Percentiles rank a stretch among this genome's conserved stretches.
Evolutionary conservation across 2,888 invertebrate species (phyloP).

Genomic region (Phorcus lineatus): DNA sequence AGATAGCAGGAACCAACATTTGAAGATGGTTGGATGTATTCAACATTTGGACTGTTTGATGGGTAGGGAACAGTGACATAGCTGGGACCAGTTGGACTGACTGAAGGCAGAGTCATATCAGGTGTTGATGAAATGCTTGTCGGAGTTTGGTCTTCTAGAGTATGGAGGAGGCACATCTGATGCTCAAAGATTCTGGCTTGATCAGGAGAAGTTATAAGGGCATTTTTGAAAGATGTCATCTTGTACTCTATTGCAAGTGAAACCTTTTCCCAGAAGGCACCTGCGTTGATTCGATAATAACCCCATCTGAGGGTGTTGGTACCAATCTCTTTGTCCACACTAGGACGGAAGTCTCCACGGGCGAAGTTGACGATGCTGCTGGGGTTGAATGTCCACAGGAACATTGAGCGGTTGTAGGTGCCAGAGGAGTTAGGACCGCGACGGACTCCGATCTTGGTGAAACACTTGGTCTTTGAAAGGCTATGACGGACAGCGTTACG

Average conservation of each 20-base stretch:
- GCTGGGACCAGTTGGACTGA: too few species aligned
- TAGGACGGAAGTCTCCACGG: constrained; percentile 36
- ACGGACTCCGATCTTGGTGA: constrained; percentile 57
- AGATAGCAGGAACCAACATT: not conserved
- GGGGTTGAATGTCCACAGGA: constrained; percentile 59
- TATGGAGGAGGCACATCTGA: constrained; percentile 43
- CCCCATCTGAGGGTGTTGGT: constrained; percentile 56
- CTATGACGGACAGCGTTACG: constrained; percentile 62
- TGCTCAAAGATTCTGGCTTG: constrained; percentile 48
- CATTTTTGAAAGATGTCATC: constrained; percentile 44
- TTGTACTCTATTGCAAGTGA: constrained; percentile 49
- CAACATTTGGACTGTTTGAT: too few species aligned
- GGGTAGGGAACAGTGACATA: too few species aligned
- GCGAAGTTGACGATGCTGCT: constrained; percentile 57
- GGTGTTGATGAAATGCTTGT: too few species aligned
- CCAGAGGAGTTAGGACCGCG: constrained; percentile 33
- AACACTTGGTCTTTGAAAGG: constrained; percentile 61
- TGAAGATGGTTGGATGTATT: too few species aligned
- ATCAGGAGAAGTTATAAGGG: constrained; percentile 28
- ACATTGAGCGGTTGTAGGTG: constrained; percentile 49
- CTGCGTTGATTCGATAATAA: constrained; percentile 52
- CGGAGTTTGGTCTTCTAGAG: not conserved
- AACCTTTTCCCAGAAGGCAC: constrained; percentile 56
- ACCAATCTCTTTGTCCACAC: constrained; percentile 49
- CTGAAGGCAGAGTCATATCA: too few species aligned